phyloP scores from a whole-genome alignment of 1,140 invertebrate genomes.

The Neodiprion lecontei region DNA sequence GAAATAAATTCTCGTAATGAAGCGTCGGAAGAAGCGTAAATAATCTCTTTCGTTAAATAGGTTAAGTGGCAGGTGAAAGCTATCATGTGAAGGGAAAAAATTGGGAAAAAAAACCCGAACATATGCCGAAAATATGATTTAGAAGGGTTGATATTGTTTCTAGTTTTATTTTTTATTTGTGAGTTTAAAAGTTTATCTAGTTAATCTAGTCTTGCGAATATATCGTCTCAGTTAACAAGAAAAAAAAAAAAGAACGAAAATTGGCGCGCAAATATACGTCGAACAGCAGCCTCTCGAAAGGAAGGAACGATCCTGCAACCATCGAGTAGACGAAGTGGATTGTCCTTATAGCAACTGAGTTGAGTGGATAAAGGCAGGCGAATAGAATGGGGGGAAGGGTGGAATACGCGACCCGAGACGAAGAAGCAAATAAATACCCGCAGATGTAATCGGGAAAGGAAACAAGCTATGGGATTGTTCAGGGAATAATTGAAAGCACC shows the following conservation, averaged over 20 bases:
- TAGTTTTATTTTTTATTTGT: too few relatives aligned
- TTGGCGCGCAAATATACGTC: too few relatives aligned
- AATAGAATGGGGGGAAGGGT: conserved; percentile 31
- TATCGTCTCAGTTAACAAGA: conserved; percentile 10
- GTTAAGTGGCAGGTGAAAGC: too few relatives aligned
- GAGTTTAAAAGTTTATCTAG: too few relatives aligned
- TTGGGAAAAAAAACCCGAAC: too few relatives aligned
- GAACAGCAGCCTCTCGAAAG: conserved; percentile 14
- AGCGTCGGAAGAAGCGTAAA: too few relatives aligned
- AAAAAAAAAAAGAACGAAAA: conserved; percentile 19
- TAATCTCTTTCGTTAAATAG: too few relatives aligned
- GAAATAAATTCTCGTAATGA: too few relatives aligned
- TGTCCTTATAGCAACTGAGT: background rate
- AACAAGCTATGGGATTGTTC: conserved; percentile 63
- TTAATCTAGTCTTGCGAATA: too few relatives aligned
- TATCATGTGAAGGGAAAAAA: too few relatives aligned
- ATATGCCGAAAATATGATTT: too few relatives aligned
- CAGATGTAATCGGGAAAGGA: conserved; percentile 63
- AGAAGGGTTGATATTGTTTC: too few relatives aligned
- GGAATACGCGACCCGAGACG: conserved; percentile 27
- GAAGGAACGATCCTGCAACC: conserved; percentile 16
- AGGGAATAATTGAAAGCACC: conserved; percentile 63
- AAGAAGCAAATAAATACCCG: conserved; percentile 59
- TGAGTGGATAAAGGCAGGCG: conserved; percentile 18
- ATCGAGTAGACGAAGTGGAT: conserved; percentile 16